Evolutionary conservation across 2,113 vertebrate genomes (phyloP).

Genomic region (Terrapene triunguis): DNA sequence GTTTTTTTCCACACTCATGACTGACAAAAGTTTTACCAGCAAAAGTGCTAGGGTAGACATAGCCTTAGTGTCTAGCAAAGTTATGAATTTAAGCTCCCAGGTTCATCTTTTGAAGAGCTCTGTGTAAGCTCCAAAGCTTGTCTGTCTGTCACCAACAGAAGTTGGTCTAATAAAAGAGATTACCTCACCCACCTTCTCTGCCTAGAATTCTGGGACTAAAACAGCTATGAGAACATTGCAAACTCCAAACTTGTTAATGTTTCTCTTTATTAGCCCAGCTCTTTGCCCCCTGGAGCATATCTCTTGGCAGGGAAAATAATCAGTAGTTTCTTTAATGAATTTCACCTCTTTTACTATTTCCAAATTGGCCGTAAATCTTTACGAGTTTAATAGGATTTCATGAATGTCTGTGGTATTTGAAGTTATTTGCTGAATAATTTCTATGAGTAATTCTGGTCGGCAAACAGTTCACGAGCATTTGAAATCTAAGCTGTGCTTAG

Average conservation of each 20-base stretch:
- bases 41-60: too few relatives aligned
- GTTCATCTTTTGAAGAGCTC: too few relatives aligned
- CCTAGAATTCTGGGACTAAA: background rate
- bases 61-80: background rate
- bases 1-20: too few relatives aligned
- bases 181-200: background rate
- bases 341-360: constrained; percentile 42
- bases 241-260: background rate
- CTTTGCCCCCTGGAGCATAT: constrained; percentile 3
- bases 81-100: background rate
- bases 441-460: background rate
- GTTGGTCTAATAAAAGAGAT: background rate
- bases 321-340: background rate
- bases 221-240: background rate
- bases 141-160: background rate
- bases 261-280: rapidly evolving
- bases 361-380: constrained; percentile 6
- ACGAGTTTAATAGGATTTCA: background rate
- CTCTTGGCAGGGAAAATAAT: background rate
- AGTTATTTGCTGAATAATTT: background rate
- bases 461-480: background rate
- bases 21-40: too few relatives aligned
- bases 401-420: background rate
- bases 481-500: background rate
- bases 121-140: too few relatives aligned